Evolutionary conservation across 2,888 invertebrate species (phyloP).

Genomic region (Drosophila subquinaria): DNA sequence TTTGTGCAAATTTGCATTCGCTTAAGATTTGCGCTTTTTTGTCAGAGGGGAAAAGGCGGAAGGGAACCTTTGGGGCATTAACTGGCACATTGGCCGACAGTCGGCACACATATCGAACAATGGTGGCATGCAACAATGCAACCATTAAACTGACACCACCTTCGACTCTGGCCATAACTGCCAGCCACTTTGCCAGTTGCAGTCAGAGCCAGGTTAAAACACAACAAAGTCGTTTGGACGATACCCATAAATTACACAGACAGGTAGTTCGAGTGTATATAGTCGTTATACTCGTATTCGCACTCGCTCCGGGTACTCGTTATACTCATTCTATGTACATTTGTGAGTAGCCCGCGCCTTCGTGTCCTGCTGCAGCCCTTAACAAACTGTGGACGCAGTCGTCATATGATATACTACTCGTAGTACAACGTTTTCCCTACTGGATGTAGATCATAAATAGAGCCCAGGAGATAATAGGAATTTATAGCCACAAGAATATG

Average conservation of each 20-base stretch:
- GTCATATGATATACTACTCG: slow-evolving; percentile 38
- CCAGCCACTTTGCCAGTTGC: slow-evolving; percentile 24
- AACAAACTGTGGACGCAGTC: slow-evolving; percentile 31
- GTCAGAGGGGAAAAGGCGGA: too few species aligned
- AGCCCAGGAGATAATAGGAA: slow-evolving; percentile 31
- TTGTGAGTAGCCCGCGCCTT: slow-evolving; percentile 29
- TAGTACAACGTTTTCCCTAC: slow-evolving; percentile 18
- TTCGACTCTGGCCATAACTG: slow-evolving; percentile 26
- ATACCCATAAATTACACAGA: slow-evolving; percentile 60
- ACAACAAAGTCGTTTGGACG: slow-evolving; percentile 37
- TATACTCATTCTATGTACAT: slow-evolving; percentile 12
- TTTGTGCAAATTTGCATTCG: slow-evolving; percentile 55
- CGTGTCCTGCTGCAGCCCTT: slow-evolving; percentile 20
- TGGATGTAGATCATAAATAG: slow-evolving; percentile 43
- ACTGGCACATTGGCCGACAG: slow-evolving; percentile 60
- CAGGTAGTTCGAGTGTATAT: slow-evolving; percentile 26
- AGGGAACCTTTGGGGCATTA: neutral
- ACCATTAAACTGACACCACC: slow-evolving; percentile 46
- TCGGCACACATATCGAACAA: slow-evolving; percentile 53
- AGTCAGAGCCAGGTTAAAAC: slow-evolving; percentile 25
- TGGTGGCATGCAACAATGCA: slow-evolving; percentile 53
- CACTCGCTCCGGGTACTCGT: slow-evolving; percentile 7
- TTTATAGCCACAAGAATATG: slow-evolving; percentile 6
- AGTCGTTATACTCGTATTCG: slow-evolving; percentile 31
- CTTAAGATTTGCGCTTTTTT: slow-evolving; percentile 31